Conservation (phyloP, 2,797 vertebrate genomes). For the Ctenosaura bakeri region DNA sequence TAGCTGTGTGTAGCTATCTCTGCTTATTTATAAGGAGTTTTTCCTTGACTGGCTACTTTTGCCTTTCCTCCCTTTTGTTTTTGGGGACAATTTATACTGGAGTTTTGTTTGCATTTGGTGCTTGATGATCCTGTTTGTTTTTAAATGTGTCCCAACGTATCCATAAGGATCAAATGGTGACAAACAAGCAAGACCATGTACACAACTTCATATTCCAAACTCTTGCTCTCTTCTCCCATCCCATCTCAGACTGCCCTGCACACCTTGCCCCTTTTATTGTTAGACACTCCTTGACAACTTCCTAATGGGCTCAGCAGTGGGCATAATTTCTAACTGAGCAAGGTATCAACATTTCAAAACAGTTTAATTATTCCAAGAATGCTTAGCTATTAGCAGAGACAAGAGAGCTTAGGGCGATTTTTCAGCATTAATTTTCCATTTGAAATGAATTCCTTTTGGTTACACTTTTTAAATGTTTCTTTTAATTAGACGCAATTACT, state of each 20-base stretch:
- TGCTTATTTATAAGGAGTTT: no score
- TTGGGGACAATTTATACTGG: no score
- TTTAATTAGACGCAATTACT: conserved; percentile 92
- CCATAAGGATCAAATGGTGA: not conserved
- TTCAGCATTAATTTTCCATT: conserved; percentile 91
- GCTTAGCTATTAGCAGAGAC: conserved; percentile 86
- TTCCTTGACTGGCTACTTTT: no score
- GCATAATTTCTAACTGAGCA: conserved; percentile 70
- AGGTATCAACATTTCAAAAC: conserved; percentile 83
- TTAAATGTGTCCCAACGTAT: not conserved
- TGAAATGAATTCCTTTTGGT: conserved; percentile 91
- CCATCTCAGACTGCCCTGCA: not conserved
- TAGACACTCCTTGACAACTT: conserved; percentile 39
- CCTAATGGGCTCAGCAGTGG: conserved; percentile 47
- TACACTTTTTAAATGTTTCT: conserved; percentile 92
- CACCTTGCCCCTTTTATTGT: conserved; percentile 6
- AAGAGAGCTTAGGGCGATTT: conserved; percentile 88
- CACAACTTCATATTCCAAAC: not conserved
- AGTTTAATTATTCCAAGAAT: conserved; percentile 86
- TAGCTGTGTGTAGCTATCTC: no score
- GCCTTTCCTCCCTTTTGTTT: no score
- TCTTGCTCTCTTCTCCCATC: not conserved
- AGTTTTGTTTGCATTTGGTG: conserved; percentile 23
- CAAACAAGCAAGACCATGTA: not conserved
- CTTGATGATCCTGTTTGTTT: not conserved